Evolutionary conservation across 2,797 vertebrate species (phyloP).

Genomic region (Tadarida brasiliensis): DNA sequence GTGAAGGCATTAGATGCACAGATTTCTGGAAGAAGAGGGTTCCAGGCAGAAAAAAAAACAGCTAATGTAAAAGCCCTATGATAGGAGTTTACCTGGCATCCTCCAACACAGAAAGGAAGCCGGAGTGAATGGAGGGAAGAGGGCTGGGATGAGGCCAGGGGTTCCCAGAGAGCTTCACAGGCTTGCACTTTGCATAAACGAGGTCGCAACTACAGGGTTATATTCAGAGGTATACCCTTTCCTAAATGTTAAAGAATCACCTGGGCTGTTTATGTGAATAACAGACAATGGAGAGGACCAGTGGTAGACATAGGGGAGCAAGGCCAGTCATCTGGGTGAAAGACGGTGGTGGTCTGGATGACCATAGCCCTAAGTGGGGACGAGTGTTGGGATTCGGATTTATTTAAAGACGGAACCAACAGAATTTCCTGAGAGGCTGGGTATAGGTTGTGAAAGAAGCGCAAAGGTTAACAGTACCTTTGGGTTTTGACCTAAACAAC

Average conservation of each 20-base stretch:
- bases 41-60: background rate
- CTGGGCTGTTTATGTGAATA: background rate
- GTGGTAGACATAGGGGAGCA: background rate
- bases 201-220: background rate
- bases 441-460: background rate
- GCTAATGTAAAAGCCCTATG: background rate
- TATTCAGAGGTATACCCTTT: background rate
- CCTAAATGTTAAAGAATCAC: background rate
- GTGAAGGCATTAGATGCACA: background rate
- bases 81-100: background rate
- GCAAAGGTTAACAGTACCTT: background rate
- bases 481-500: background rate
- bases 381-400: background rate
- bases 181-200: background rate
- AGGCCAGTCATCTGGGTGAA: background rate
- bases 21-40: background rate
- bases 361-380: background rate
- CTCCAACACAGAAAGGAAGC: background rate
- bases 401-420: background rate
- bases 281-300: background rate
- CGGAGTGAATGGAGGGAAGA: background rate
- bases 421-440: background rate
- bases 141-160: background rate
- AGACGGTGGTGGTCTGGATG: background rate
- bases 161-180: background rate